Evolutionary conservation across 2,888 invertebrate species (phyloP), one percentile per base, ranked within the genome.

Genomic region (Nemurella pictetii): DNA sequence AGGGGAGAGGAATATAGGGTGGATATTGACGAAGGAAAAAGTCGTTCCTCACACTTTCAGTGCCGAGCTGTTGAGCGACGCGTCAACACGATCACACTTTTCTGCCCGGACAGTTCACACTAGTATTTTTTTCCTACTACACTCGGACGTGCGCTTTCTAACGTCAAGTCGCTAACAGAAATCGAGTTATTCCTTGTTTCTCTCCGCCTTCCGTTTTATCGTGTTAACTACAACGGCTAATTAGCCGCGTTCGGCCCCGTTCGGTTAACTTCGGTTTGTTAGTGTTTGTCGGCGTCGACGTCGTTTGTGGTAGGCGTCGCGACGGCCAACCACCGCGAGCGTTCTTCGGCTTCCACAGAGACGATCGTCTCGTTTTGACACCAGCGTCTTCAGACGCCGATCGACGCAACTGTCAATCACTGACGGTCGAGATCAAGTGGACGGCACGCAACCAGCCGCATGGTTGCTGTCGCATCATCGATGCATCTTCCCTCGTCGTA

Each of bases 361-460:
- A 12, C 29, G 5, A n/a, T 25, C 29, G 27, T 75, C 5, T 25
- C 27, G 29, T 9, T 29, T 75, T 75, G 7, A 12, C 78, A 3
- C 78, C 27, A 78, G 4, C 88, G 88, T 90, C 91, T 90, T 90
- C 89, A 88, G 88, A 88, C 91, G 90, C 90, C 90, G 91, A 12
- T 7, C 55, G 55, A 55, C 55, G 55, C 55, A 91, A 90, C 90
- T 88, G 88, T 89, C 88, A 85, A 89, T 90, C 89, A 89, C 89
- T 78, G 77, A 85, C 85, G 84, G 86, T 83, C 83, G 73, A 86
- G 86, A 86, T 12, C 55, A 20, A 55, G 55, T 55, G 55, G 12
- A 20, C 55, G 55, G 55, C 55, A 55, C 9, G 15, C 25, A n/a
- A 0, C 20, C 26, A 26, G 5, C 30, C 78, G 78, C n/a, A 36